phyloP scores from a whole-genome alignment of 2,113 vertebrate species.

The Abramis brama region DNA sequence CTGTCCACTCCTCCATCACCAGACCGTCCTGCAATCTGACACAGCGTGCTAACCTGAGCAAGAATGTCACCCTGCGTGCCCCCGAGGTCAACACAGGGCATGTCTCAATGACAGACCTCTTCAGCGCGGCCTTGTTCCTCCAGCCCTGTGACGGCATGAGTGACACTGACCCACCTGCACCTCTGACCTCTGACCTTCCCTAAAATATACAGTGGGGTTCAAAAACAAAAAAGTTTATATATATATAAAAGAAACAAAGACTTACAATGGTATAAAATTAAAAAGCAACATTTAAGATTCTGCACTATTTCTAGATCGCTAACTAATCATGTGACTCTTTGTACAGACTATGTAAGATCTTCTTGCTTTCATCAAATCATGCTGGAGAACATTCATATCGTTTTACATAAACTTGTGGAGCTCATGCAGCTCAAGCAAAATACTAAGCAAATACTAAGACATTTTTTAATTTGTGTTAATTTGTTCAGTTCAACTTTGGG shows the following conservation, averaged over 20 bases:
- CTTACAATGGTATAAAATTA: not conserved
- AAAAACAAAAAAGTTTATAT: not conserved
- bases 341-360: not conserved
- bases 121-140: conserved; percentile 2
- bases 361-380: not conserved
- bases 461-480: not conserved
- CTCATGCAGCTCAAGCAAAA: too few species aligned
- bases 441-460: not conserved
- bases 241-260: not conserved
- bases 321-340: not conserved
- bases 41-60: conserved; percentile 67
- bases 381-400: not conserved
- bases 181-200: not conserved
- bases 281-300: not conserved
- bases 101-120: conserved; percentile 43
- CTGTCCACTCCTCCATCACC: conserved; percentile 68
- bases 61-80: conserved; percentile 64
- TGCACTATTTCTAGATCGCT: not conserved
- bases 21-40: conserved; percentile 62
- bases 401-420: not conserved
- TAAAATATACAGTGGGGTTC: not conserved
- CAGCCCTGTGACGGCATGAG: not conserved
- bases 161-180: not conserved
- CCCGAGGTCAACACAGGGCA: conserved; percentile 51
- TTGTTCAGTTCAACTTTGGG: not conserved